Conservation (phyloP, 2,113 vertebrate genomes). For the Halcyon malimbica region DNA sequence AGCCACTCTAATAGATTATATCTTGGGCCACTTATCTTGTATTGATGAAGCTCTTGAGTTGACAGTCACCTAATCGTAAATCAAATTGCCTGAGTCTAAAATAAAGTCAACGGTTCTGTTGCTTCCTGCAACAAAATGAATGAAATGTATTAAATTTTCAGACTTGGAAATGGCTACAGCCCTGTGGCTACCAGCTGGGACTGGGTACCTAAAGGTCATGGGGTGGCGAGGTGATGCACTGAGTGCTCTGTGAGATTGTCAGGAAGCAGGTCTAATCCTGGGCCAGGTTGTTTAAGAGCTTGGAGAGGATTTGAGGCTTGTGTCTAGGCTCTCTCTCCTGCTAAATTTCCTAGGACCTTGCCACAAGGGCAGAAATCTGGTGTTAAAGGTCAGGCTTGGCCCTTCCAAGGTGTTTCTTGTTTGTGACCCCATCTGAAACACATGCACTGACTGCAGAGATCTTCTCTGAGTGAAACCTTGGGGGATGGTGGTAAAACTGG, state of each 20-base stretch:
- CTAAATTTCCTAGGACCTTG: not conserved
- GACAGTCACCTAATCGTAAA: not conserved
- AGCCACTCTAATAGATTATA: not conserved
- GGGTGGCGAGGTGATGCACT: not conserved
- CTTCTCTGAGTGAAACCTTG: not conserved
- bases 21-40: not conserved
- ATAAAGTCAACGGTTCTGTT: not conserved
- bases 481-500: not conserved
- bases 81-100: not conserved
- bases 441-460: not conserved
- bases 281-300: not conserved
- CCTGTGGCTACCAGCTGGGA: accelerated
- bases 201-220: not conserved
- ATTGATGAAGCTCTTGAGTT: not conserved
- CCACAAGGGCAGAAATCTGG: not conserved
- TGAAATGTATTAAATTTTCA: accelerated
- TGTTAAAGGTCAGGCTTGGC: not conserved
- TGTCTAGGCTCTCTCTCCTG: not conserved
- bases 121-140: not conserved
- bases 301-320: not conserved
- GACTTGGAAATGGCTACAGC: not conserved
- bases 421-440: not conserved
- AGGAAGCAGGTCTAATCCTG: not conserved
- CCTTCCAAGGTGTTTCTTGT: not conserved
- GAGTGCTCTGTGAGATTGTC: accelerated